These are phyloP conservation scores for Odontomyia ornata DNA, from an alignment of 2,888 invertebrate species.

Conservation along the genomic window DNA sequence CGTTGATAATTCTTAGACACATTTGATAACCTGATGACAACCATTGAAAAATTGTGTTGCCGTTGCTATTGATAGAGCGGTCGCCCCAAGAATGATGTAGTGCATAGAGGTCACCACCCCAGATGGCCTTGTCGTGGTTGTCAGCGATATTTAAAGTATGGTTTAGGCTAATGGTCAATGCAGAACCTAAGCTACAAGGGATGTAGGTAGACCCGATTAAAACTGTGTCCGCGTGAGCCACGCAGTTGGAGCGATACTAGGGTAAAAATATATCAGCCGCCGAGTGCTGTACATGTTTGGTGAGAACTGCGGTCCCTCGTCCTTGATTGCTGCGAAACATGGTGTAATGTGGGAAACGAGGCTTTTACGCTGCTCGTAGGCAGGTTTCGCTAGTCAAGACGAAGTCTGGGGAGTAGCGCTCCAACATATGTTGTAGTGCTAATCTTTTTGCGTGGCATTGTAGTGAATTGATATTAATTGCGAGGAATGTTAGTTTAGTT, in stretches of 20 bases:
- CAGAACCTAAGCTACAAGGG: background rate
- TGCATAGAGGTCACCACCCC: background rate
- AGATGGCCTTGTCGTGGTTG: background rate
- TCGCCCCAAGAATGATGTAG: background rate
- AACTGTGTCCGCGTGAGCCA: background rate
- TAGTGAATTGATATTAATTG: too few relatives aligned
- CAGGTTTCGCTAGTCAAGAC: too few relatives aligned
- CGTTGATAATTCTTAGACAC: background rate
- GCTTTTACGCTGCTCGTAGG: too few relatives aligned
- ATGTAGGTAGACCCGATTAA: background rate
- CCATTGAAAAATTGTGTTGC: background rate
- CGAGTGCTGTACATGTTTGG: too few relatives aligned
- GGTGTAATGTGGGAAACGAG: too few relatives aligned
- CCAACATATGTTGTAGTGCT: too few relatives aligned
- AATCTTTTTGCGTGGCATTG: too few relatives aligned
- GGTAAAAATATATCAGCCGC: background rate
- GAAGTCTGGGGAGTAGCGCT: too few relatives aligned
- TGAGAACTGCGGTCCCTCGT: too few relatives aligned
- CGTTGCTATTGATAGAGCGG: too few relatives aligned
- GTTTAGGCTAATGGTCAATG: background rate
- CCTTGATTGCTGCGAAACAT: too few relatives aligned
- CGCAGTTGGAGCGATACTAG: background rate
- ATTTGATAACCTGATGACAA: background rate
- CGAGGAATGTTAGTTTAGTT: too few relatives aligned
- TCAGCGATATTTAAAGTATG: background rate